These are phyloP conservation scores for Neria commutata DNA, from an alignment of 2,888 invertebrate species.

Conservation along the genomic window DNA sequence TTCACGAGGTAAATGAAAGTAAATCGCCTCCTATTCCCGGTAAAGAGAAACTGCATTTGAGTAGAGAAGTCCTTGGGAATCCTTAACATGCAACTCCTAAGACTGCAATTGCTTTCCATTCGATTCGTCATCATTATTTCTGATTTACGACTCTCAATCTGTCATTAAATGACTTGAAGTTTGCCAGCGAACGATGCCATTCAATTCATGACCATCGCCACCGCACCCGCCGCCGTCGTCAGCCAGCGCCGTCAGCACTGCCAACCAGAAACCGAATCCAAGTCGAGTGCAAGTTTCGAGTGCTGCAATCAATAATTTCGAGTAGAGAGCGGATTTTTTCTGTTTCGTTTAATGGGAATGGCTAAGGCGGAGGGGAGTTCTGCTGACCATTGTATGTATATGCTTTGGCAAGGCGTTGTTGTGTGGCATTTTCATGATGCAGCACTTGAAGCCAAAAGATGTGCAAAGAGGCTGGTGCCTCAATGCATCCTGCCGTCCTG, in stretches of 20 bases:
- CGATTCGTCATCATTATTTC: constrained; percentile 1
- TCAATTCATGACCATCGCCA: no score
- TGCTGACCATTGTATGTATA: no score
- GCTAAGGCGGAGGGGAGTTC: no score
- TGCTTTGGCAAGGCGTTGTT: no score
- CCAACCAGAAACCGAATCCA: no score
- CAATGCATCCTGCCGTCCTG: no score
- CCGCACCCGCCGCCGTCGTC: neutral
- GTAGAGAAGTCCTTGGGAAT: neutral
- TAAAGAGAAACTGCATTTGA: neutral
- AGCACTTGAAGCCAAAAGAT: no score
- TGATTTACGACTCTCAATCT: neutral
- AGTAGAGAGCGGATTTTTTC: no score
- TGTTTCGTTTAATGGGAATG: no score
- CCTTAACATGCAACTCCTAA: neutral
- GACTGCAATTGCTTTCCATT: neutral
- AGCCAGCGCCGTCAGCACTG: no score
- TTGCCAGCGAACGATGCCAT: neutral
- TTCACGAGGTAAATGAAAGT: neutral
- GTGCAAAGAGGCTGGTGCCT: no score
- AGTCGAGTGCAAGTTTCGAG: neutral
- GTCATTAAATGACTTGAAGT: neutral
- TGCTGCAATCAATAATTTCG: neutral
- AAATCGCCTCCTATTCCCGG: neutral
- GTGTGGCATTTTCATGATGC: no score